Conservation (phyloP, 30 jellyfish, hydroid and myxozoan genomes). For the Nemopilema nomurai region DNA sequence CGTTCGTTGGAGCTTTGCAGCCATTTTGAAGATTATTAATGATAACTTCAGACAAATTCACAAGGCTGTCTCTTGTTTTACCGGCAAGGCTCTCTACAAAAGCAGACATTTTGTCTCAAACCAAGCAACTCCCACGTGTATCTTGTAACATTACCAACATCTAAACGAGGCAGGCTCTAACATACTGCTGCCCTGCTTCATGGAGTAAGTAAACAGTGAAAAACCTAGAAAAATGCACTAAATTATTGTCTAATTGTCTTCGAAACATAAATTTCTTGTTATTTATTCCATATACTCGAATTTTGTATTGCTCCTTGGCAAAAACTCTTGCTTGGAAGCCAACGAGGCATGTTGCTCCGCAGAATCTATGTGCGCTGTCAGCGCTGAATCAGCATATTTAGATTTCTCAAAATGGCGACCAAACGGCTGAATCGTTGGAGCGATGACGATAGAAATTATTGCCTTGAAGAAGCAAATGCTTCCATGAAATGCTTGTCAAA, state of each 20-base stretch:
- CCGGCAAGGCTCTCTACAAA: not conserved
- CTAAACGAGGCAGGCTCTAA: too few relatives aligned
- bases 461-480: constrained; percentile 86
- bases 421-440: constrained; percentile 39
- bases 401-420: constrained; percentile 57
- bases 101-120: not conserved
- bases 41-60: not conserved
- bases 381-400: constrained; percentile 4
- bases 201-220: too few relatives aligned
- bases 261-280: too few relatives aligned
- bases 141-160: too few relatives aligned
- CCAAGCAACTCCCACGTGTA: not conserved
- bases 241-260: too few relatives aligned
- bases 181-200: too few relatives aligned
- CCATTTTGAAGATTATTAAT: not conserved
- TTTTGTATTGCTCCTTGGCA: too few relatives aligned
- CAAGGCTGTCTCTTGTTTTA: not conserved
- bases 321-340: too few relatives aligned
- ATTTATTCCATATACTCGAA: too few relatives aligned
- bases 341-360: constrained; percentile 33
- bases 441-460: constrained; percentile 71
- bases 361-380: not conserved
- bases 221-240: too few relatives aligned
- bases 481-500: constrained; percentile 80
- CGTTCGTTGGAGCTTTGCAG: constrained; percentile 7